Evolutionary conservation across 2,888 invertebrate species (phyloP).

Genomic region (Campaea margaritaria): DNA sequence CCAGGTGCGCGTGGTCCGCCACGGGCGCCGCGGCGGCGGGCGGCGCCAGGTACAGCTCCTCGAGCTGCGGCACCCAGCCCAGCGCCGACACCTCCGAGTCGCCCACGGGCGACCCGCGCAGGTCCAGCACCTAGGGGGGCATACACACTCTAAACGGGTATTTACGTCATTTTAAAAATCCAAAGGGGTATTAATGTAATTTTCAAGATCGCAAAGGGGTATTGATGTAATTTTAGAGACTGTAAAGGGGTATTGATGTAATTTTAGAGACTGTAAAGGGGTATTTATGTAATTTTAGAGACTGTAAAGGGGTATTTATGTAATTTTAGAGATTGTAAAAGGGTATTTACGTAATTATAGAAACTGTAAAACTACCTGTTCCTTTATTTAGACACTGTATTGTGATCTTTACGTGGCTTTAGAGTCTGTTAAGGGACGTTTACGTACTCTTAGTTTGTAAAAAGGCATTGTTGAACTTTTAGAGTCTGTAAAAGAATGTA

Average conservation of each 20-base stretch:
- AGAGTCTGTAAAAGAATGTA: too few species aligned
- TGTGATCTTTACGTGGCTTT: background rate
- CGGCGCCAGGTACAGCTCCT: constrained; percentile 56
- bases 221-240: too few species aligned
- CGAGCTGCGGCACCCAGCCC: constrained; percentile 69
- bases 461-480: background rate
- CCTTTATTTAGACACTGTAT: too few species aligned
- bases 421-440: background rate
- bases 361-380: too few species aligned
- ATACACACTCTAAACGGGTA: background rate
- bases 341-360: background rate
- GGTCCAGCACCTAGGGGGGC: constrained; percentile 62
- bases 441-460: background rate
- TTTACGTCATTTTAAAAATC: too few species aligned
- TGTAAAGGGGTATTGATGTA: too few species aligned
- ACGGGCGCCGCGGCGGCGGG: constrained; percentile 40
- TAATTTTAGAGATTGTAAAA: background rate
- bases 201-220: too few species aligned
- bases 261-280: too few species aligned
- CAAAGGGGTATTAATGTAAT: too few species aligned
- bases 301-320: too few species aligned
- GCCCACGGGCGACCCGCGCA: constrained; percentile 71
- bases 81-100: constrained; percentile 78
- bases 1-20: constrained; percentile 50
- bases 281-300: too few species aligned